phyloP scores from a whole-genome alignment of 2,113 vertebrate genomes.

The Bagarius yarrelli region DNA sequence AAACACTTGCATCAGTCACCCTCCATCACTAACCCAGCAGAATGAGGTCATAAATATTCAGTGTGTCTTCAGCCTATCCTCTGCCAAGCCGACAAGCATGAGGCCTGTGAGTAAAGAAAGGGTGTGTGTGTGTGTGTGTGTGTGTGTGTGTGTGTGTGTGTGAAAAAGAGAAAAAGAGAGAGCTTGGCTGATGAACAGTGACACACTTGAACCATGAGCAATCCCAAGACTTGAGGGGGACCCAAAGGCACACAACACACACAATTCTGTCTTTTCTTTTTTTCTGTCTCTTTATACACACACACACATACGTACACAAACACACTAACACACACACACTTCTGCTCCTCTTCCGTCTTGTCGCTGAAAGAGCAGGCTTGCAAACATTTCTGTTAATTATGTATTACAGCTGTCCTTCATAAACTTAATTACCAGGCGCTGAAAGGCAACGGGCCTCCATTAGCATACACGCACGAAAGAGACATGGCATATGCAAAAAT shows the following conservation, averaged over 20 bases:
- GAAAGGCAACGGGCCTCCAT: conserved; percentile 57
- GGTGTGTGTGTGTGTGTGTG: not conserved
- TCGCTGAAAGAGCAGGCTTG: conserved; percentile 50
- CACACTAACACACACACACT: conserved; percentile 47
- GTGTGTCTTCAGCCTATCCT: conserved; percentile 50
- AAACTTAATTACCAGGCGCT: conserved; percentile 62
- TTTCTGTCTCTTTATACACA: conserved; percentile 8
- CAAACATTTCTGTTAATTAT: conserved; percentile 91
- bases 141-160: not conserved
- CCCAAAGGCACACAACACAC: conserved; percentile 52
- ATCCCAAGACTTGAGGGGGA: conserved; percentile 51
- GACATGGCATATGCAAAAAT: conserved; percentile 59
- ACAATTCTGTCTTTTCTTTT: conserved; percentile 16
- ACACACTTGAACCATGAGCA: conserved; percentile 53
- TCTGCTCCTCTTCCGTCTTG: conserved; percentile 44
- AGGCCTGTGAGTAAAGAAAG: conserved; percentile 42
- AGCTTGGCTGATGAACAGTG: conserved; percentile 52
- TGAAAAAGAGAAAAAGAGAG: conserved; percentile 24
- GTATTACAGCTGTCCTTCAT: conserved; percentile 99
- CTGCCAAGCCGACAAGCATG: conserved; percentile 46
- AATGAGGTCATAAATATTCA: conserved; percentile 59
- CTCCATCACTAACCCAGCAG: conserved; percentile 50
- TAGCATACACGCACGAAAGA: conserved; percentile 58
- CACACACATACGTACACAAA: conserved; percentile 14
- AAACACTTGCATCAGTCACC: conserved; percentile 55